A percentile compares a stretch with the other conserved stretches of the same genome.
These are phyloP conservation scores for Scrobipalpa costella DNA, from an alignment of 2,888 invertebrate genomes.

Conservation along the genomic window DNA sequence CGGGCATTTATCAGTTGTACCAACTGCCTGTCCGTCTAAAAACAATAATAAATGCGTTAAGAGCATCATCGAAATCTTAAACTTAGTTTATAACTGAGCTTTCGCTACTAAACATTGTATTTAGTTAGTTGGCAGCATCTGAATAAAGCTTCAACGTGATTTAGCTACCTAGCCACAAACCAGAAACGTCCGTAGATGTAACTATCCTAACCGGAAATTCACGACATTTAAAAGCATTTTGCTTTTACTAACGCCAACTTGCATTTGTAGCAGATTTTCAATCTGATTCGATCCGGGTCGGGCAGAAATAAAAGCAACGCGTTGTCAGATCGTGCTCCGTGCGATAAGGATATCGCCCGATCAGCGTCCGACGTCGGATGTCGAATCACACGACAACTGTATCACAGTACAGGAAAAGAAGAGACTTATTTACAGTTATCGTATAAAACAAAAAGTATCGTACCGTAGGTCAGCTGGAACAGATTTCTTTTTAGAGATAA, in stretches of 20 bases:
- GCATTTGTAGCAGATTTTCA: conserved; percentile 16
- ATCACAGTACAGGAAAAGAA: neutral
- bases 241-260: neutral
- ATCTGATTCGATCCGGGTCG: conserved; percentile 8
- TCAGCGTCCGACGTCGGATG: neutral
- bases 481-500: no score
- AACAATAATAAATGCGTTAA: no score
- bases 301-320: conserved; percentile 13
- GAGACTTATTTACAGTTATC: no score
- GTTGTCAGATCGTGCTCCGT: conserved; percentile 14
- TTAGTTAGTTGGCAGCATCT: no score
- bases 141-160: no score
- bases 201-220: neutral
- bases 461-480: no score
- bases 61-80: no score
- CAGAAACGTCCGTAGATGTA: neutral
- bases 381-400: neutral
- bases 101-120: no score
- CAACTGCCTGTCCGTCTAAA: no score
- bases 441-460: no score
- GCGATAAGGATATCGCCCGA: conserved; percentile 17
- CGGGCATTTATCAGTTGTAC: no score
- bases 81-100: no score
- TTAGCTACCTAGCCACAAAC: neutral
- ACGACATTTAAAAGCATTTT: neutral